phyloP scores from a whole-genome alignment of 2,113 vertebrate species.

The Pangasianodon gigas region DNA sequence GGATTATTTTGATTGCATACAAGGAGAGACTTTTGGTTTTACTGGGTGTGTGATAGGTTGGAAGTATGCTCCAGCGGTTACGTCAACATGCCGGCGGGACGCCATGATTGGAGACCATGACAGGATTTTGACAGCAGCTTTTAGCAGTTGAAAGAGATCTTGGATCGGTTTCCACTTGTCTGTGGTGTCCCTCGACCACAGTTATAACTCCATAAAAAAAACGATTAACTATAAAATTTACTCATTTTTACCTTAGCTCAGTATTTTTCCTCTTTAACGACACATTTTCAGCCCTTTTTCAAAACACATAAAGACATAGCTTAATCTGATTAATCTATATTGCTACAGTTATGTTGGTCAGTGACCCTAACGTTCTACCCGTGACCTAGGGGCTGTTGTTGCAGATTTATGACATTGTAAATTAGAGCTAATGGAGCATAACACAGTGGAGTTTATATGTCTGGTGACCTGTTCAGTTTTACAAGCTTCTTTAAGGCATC shows the following conservation, averaged over 20 bases:
- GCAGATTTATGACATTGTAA: background rate
- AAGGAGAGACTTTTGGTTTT: conserved; percentile 54
- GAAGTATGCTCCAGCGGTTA: conserved; percentile 53
- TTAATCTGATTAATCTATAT: background rate
- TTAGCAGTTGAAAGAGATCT: conserved; percentile 1
- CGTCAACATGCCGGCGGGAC: conserved; percentile 54
- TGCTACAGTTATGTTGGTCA: background rate
- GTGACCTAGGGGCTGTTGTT: background rate
- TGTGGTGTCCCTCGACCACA: conserved; percentile 1
- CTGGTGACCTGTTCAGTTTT: background rate
- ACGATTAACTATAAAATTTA: background rate
- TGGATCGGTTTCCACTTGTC: background rate
- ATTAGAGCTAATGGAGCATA: background rate
- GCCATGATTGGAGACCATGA: conserved; percentile 30
- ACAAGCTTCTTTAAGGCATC: background rate
- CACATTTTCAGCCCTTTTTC: background rate
- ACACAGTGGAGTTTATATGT: background rate
- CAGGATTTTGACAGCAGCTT: conserved; percentile 2
- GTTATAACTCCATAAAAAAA: conserved; percentile 6
- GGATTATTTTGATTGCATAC: conserved; percentile 46
- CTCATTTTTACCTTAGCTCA: background rate
- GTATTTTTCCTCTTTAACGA: background rate
- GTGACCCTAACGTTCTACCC: background rate
- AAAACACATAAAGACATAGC: background rate
- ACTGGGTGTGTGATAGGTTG: conserved; percentile 61